Percentiles rank a stretch among this genome's conserved stretches.
Evolutionary conservation across 2,113 vertebrate genomes (phyloP).

Genomic region (Polypterus bichir): DNA sequence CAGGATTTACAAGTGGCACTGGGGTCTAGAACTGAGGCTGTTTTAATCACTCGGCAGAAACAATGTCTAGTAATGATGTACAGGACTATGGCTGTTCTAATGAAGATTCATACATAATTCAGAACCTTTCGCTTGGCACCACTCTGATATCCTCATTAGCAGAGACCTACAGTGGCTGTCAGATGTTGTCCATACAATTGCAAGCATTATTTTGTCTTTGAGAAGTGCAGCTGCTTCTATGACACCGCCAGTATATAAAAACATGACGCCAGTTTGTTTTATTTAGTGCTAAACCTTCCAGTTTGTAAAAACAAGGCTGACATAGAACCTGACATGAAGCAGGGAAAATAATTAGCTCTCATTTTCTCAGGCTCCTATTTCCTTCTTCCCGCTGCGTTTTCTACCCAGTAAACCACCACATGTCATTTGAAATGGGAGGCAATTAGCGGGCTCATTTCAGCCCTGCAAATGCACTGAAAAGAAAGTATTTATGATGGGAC

Average conservation of each 20-base stretch:
- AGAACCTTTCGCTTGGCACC: conserved; percentile 99
- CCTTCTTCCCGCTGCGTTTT: conserved; percentile 99
- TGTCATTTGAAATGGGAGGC: conserved; percentile 99
- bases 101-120: conserved; percentile 99
- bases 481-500: conserved; percentile 99
- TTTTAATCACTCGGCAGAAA: conserved; percentile 99
- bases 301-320: conserved; percentile 99
- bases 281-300: conserved; percentile 99
- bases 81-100: conserved; percentile 95
- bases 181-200: conserved; percentile 99
- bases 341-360: conserved; percentile 99
- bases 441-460: conserved; percentile 99
- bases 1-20: conserved; percentile 71
- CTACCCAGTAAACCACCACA: conserved; percentile 99
- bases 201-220: conserved; percentile 99
- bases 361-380: conserved; percentile 99
- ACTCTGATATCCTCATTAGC: conserved; percentile 99
- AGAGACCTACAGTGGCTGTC: conserved; percentile 97
- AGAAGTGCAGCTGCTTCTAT: conserved; percentile 99
- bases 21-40: conserved; percentile 79
- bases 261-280: conserved; percentile 99
- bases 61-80: conserved; percentile 99
- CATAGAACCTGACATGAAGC: conserved; percentile 99
- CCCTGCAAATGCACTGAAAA: conserved; percentile 99
- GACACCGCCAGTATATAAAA: conserved; percentile 99